Evolutionary conservation across 2,113 vertebrate genomes (phyloP), one percentile per base, ranked within the genome.

Genomic region (Lophius piscatorius): DNA sequence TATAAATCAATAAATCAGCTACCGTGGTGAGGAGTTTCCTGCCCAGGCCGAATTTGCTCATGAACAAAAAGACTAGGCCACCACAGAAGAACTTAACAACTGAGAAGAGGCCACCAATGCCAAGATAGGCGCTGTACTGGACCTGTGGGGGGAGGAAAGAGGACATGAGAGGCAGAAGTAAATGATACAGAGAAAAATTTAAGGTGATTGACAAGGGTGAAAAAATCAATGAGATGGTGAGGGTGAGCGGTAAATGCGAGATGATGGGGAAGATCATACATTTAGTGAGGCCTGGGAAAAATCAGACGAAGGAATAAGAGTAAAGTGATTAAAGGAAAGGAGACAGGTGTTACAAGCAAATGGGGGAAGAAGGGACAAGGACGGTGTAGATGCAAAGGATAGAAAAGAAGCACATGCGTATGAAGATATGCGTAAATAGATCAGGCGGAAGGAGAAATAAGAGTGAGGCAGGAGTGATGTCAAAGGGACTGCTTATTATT

Each of bases 1-100:
- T n/a, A n/a, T n/a, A n/a, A n/a, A n/a, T n/a, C n/a, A n/a, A n/a
- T n/a, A n/a, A n/a, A n/a, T n/a, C n/a, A 31, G 18, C 14, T 91
- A 95, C 94, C 87, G 84, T 92, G 64, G 88, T 66, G 23, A 96
- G 89, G 70, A 95, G 91, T 42, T 92, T 93, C 78, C 93, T 92
- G 79, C 94, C 94, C 59, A 92, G 89, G 73, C 89, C 86, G 61
- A 92, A 93, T 77, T 88, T 95, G 54, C 91, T 91, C 74, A 96
- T 86, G 63, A 95, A 75, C 86, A 93, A 81, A 89, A 95, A 94
- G 40, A 95, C 51, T 26, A 96, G 65, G 26, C 94, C 93, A 1
- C 92, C 90, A 70, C 93, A 92, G 84, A 94, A 87, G 68, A 95
- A 69, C 75, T 92, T 93, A 38, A 93, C 65, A 12, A 93, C 80